Evolutionary conservation across 2,888 invertebrate species (phyloP).

Genomic region (Chironomus tentans): DNA sequence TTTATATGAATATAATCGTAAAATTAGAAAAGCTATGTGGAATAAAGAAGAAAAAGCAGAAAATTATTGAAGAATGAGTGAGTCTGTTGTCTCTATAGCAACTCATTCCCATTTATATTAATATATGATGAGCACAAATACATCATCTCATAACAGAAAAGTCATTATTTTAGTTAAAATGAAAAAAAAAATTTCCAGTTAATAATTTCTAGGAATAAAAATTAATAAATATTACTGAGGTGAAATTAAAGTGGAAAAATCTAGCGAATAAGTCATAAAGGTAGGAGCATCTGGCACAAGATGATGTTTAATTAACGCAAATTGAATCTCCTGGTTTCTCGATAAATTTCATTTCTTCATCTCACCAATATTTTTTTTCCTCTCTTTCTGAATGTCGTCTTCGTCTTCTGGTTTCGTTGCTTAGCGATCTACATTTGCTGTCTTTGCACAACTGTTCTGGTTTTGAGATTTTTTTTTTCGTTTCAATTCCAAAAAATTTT

Average conservation of each 20-base stretch:
- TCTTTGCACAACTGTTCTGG: too few species aligned
- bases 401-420: background rate
- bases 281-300: constrained; percentile 18
- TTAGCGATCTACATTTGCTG: background rate
- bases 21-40: background rate
- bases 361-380: background rate
- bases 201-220: background rate
- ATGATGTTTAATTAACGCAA: constrained; percentile 4
- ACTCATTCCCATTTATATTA: too few species aligned
- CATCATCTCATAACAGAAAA: background rate
- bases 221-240: background rate
- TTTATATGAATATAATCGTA: background rate
- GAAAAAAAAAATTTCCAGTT: background rate
- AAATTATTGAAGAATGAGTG: too few species aligned
- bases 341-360: background rate
- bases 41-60: too few species aligned
- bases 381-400: background rate
- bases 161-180: background rate
- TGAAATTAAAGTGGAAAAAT: constrained; percentile 1
- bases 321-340: background rate
- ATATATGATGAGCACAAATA: background rate
- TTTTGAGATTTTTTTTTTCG: too few species aligned
- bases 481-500: too few species aligned
- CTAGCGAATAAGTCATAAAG: constrained; percentile 4
- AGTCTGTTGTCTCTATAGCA: background rate